A percentile compares a stretch with the other conserved stretches of the same genome.
phyloP scores from a whole-genome alignment of 2,113 vertebrate species.

The Gnathonemus echidnorhynchus region DNA sequence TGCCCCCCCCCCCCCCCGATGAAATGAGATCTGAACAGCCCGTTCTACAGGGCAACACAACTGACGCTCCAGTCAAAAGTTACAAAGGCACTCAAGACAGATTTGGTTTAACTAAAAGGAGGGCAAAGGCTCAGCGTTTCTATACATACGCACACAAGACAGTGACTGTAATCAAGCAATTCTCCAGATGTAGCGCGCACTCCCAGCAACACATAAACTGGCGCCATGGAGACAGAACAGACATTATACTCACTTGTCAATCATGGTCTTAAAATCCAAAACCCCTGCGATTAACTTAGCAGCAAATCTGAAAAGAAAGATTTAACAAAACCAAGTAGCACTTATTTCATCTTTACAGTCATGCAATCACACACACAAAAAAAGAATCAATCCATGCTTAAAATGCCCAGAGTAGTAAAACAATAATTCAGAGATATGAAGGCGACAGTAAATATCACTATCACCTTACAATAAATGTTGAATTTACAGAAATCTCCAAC shows the following conservation, averaged over 20 bases:
- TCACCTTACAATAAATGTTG: background rate
- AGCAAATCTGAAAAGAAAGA: constrained; percentile 71
- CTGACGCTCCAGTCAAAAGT: background rate
- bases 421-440: background rate
- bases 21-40: background rate
- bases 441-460: background rate
- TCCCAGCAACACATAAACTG: background rate
- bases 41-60: background rate
- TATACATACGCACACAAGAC: background rate
- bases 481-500: background rate
- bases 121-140: background rate
- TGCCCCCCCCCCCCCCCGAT: background rate
- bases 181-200: background rate
- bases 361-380: background rate
- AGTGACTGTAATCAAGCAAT: background rate
- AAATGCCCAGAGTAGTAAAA: background rate
- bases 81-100: background rate
- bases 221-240: background rate
- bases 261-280: constrained; percentile 89
- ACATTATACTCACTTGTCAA: constrained; percentile 78
- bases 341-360: background rate
- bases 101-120: background rate
- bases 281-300: constrained; percentile 90
- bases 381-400: background rate
- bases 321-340: background rate